Evolutionary conservation across 2,797 vertebrate species (phyloP), one percentile per base, ranked within the genome.

Genomic region (Nyctibius grandis): DNA sequence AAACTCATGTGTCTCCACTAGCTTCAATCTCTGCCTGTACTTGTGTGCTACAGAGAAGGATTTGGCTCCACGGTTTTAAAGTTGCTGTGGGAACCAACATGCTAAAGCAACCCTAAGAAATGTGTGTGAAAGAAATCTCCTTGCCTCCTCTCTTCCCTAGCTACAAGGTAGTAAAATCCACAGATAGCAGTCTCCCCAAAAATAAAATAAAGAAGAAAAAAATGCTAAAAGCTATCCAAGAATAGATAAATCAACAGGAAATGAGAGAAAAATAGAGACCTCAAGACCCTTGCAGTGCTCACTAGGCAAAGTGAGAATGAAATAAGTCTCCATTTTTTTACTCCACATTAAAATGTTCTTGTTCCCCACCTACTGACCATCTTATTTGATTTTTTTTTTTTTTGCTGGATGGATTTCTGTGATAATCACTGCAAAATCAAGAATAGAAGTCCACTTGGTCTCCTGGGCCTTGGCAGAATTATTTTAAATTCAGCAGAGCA

Each of bases 401-500:
- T 65, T 50, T 34, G 1, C 60, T 68, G 60, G 57, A 78, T 87
- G 29, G 42, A 28, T 96, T 95, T 97, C 65, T 93, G 38, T 77
- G 72, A 74, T 85, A 95, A 92, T 92, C 77, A 84, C 70, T 74
- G 36, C 29, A 56, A 95, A 95, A 90, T 74, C 36, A 93, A 89
- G 56, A 90, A 86, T 79, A 79, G 64, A 96, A 94, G 44, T 88
- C 53, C 56, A 78, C 26, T 90, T 51, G n/a, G 56, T 92, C 81
- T 96, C 69, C 34, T 51, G 77, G 57, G 64, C 40, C 60, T 79
- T 65, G 26, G 31, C 31, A 91, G 65, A 93, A 90, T 89, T 63
- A 82, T 84, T 95, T 87, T 69, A 38, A 87, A 93, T 91, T 91
- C 89, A 94, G 12, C 28, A 89, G 70, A 95, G 64, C 74, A 94